Conservation (phyloP, 1,140 invertebrate species). For the Lamellibrachia luymesi region DNA sequence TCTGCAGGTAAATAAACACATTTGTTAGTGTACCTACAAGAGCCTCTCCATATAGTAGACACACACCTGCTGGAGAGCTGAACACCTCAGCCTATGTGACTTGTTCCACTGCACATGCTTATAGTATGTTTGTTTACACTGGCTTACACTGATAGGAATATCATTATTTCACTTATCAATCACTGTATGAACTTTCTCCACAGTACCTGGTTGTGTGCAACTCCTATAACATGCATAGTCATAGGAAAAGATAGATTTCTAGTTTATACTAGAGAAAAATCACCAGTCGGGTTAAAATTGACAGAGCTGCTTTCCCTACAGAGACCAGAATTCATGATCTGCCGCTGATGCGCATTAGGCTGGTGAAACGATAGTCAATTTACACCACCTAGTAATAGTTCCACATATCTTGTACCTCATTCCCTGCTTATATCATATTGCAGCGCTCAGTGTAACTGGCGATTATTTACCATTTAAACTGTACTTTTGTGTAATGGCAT, state of each 20-base stretch:
- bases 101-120: background rate
- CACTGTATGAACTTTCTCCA: background rate
- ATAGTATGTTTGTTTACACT: background rate
- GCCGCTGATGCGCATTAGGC: background rate
- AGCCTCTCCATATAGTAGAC: background rate
- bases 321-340: background rate
- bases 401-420: background rate
- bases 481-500: background rate
- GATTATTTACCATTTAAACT: slow-evolving; percentile 6
- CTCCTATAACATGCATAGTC: too few relatives aligned
- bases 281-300: background rate
- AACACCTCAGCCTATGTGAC: background rate
- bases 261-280: background rate
- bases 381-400: background rate
- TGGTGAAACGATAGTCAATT: background rate
- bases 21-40: background rate
- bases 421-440: background rate
- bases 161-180: background rate
- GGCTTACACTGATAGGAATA: background rate
- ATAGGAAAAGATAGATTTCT: background rate
- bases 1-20: background rate
- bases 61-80: background rate
- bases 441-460: background rate
- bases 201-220: too few relatives aligned
- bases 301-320: background rate